phyloP scores from a whole-genome alignment of 2,888 invertebrate genomes.

The Melanotus villosus region DNA sequence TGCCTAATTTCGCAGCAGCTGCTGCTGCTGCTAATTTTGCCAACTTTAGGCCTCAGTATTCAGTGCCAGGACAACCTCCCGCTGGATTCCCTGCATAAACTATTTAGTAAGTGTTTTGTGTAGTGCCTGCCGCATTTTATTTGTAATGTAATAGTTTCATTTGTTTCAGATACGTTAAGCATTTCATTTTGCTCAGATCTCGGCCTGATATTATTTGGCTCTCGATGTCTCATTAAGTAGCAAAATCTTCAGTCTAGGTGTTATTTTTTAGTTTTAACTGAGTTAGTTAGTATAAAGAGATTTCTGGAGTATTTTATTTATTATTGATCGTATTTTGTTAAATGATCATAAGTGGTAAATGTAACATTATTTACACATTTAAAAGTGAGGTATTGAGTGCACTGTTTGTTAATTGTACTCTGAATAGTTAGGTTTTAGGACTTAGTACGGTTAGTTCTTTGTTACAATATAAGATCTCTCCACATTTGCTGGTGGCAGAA shows the following conservation, averaged over 20 bases:
- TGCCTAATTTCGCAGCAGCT: constrained; percentile 80
- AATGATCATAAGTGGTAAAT: constrained; percentile 26
- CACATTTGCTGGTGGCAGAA: constrained; percentile 52
- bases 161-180: constrained; percentile 19
- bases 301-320: constrained; percentile 27
- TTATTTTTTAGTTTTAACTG: constrained; percentile 28
- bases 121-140: too few species aligned
- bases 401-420: constrained; percentile 33
- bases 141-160: background rate
- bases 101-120: constrained; percentile 17
- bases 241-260: constrained; percentile 21
- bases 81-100: constrained; percentile 66
- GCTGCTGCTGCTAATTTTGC: constrained; percentile 88
- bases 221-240: constrained; percentile 32
- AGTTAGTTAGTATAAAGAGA: constrained; percentile 1
- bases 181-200: constrained; percentile 38
- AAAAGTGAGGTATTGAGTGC: constrained; percentile 25
- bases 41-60: constrained; percentile 92
- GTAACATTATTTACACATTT: background rate
- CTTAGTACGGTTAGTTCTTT: constrained; percentile 34
- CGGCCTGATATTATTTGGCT: constrained; percentile 23
- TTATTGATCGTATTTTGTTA: constrained; percentile 24
- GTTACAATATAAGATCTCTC: constrained; percentile 47
- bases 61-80: constrained; percentile 76
- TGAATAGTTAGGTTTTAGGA: constrained; percentile 23